These are phyloP conservation scores for Nemotelus pantherinus DNA, from an alignment of 2,888 invertebrate genomes.

Conservation along the genomic window DNA sequence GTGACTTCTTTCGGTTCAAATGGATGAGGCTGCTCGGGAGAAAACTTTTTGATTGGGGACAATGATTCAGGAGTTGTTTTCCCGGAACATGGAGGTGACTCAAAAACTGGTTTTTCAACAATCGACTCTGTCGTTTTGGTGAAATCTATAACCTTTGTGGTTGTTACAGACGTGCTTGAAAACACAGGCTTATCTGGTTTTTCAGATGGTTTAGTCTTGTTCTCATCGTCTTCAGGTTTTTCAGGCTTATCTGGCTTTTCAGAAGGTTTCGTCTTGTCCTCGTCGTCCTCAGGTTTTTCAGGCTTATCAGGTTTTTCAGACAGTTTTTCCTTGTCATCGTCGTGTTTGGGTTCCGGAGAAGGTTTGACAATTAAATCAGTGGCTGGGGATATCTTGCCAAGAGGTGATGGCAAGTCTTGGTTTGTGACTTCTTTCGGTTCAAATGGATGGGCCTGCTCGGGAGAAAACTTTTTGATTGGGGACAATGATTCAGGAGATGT, in stretches of 20 bases:
- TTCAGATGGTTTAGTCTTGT: too few relatives aligned
- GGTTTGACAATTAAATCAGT: not conserved
- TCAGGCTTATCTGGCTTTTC: not conserved
- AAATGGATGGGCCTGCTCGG: too few relatives aligned
- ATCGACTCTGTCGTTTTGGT: not conserved
- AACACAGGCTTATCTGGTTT: not conserved
- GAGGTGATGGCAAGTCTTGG: not conserved
- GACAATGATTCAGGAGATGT: too few relatives aligned
- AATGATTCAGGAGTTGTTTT: not conserved
- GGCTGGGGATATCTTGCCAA: not conserved
- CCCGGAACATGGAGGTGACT: not conserved
- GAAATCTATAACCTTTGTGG: not conserved
- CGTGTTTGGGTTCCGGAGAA: constrained; percentile 3
- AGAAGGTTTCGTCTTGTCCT: too few relatives aligned
- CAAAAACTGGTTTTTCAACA: not conserved
- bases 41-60: not conserved
- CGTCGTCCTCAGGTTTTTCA: not conserved
- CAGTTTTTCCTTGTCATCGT: not conserved
- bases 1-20: not conserved
- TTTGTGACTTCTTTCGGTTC: too few relatives aligned
- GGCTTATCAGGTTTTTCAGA: not conserved
- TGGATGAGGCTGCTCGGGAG: not conserved
- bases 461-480: too few relatives aligned
- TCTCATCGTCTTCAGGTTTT: not conserved
- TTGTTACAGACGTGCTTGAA: not conserved